Conservation (phyloP, 1,140 invertebrate genomes). For the Orussus abietinus region DNA sequence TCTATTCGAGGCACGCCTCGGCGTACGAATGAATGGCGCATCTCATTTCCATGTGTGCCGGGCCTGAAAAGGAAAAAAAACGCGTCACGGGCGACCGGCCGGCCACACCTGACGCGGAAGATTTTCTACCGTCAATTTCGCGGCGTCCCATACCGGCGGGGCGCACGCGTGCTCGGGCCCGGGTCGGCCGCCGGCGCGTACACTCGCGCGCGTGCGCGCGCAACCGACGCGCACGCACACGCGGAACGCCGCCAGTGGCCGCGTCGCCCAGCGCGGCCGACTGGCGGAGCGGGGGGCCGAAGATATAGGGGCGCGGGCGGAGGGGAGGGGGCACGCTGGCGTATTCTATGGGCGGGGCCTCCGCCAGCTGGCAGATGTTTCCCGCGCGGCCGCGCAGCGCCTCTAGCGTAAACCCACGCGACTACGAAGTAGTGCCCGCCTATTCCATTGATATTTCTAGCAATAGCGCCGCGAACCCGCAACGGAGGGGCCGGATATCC, state of each 20-base stretch:
- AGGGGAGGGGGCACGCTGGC: slow-evolving; percentile 5
- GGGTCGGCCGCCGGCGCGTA: too few species aligned
- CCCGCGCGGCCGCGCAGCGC: slow-evolving; percentile 43
- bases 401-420: slow-evolving; percentile 48
- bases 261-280: too few species aligned
- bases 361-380: slow-evolving; percentile 60
- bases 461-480: slow-evolving; percentile 16
- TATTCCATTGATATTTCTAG: slow-evolving; percentile 17
- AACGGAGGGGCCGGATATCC: too few species aligned
- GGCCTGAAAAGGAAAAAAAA: too few species aligned
- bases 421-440: slow-evolving; percentile 45
- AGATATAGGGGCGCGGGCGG: neutral
- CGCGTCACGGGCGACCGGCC: too few species aligned
- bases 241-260: neutral
- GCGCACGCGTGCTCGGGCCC: too few species aligned
- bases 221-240: neutral
- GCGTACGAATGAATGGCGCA: too few species aligned
- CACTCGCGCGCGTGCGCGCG: slow-evolving; percentile 2
- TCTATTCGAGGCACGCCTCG: too few species aligned
- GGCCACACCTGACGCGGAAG: too few species aligned
- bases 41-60: too few species aligned
- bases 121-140: too few species aligned
- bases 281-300: neutral
- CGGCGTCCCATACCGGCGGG: too few species aligned
- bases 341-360: slow-evolving; percentile 48